These are phyloP conservation scores for Furnarius figulus DNA, from an alignment of 2,113 vertebrate species.

Conservation along the genomic window DNA sequence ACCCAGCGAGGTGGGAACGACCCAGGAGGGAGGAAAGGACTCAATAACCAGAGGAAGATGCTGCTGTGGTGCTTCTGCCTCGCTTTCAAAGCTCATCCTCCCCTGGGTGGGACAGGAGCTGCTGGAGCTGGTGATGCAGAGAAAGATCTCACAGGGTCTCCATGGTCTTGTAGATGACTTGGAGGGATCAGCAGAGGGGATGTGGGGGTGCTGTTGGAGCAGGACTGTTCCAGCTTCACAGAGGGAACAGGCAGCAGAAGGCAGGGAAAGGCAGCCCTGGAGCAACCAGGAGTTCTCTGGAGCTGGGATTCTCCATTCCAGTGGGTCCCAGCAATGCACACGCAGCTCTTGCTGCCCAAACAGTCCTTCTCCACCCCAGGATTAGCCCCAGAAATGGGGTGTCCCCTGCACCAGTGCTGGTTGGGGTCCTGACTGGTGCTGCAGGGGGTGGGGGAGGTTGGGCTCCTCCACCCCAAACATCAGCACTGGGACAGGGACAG, in stretches of 20 bases:
- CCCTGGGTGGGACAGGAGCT: rapidly evolving
- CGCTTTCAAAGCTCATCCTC: background rate
- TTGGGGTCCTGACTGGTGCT: background rate
- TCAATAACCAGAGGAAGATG: background rate
- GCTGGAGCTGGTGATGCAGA: background rate
- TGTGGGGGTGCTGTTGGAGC: rapidly evolving
- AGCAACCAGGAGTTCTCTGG: background rate
- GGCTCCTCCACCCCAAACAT: background rate
- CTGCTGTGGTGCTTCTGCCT: background rate
- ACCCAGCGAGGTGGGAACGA: background rate
- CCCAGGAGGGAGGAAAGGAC: background rate
- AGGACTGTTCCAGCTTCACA: rapidly evolving
- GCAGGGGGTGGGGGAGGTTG: rapidly evolving
- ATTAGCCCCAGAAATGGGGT: background rate
- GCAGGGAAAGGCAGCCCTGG: background rate
- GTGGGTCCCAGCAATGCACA: rapidly evolving
- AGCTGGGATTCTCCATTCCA: background rate
- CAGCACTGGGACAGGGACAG: rapidly evolving
- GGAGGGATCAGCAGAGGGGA: background rate
- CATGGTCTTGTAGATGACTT: rapidly evolving
- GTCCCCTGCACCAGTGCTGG: rapidly evolving
- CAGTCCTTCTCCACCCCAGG: background rate
- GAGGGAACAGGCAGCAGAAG: background rate
- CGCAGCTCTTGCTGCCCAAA: background rate
- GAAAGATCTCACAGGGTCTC: background rate